Base-by-base conservation (phyloP, 2,113 vertebrate genomes). In the Setophaga petechia region DNA sequence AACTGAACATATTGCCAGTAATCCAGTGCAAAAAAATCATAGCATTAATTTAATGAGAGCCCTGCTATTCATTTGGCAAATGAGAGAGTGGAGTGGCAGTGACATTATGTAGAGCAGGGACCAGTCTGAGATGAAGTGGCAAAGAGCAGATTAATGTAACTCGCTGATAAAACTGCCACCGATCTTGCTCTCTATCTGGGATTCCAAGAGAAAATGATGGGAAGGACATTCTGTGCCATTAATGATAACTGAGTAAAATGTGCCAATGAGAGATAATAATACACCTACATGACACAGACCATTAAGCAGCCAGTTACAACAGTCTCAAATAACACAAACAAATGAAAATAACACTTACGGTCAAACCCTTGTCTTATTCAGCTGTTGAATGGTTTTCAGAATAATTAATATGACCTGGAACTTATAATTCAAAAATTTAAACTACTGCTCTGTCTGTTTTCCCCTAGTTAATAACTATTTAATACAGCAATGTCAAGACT, bases 301-400 rank as follows among this genome's bases (percentile, higher is more conserved):
- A 97, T 97, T 97, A 96, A 92, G 77, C 96, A 97, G 74, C 62
- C 75, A 69, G 46, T 75, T 85, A 93, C 62, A 89, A 90, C 43
- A 52, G 58, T 84, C 74, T 91, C 17, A 10, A 82, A 90, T 88
- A 96, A 96, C 54, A 93, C 37, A 92, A 94, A 95, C 68, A 96
- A 96, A 95, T 93, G 54, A 61, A 94, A 95, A 87, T 82, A 68
- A 83, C 84, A 80, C 81, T 94, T 94, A 89, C 43, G 84, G 86
- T 87, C 86, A 95, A 97, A 90, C 57, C 71, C 80, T 89, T 92
- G 87, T 84, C 89, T 96, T 96, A 94, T 95, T 95, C 94, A 95
- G 82, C 35, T 73, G 66, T 75, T 94, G 93, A 95, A 93, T 71
- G 63, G 23, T 87, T 93, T 93, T 95, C 90, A 85, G 62, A 90